phyloP scores from a whole-genome alignment of 2,797 vertebrate species.

The Mormyrops boulengeri region DNA sequence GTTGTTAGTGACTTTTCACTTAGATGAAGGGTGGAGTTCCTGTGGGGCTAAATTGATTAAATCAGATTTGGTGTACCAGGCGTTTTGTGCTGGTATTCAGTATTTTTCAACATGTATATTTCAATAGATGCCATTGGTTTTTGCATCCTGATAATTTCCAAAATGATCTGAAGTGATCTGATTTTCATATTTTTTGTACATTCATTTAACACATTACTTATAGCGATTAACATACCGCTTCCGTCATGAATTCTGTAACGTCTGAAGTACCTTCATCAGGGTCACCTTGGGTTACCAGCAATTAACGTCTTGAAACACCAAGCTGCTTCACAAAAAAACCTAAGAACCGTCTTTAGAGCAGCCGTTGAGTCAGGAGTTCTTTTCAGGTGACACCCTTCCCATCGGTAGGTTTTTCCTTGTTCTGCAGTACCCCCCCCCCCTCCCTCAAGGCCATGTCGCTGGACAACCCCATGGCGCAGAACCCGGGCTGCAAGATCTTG shows the following conservation, averaged over 20 bases:
- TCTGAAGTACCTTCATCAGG: background rate
- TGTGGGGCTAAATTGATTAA: slow-evolving; percentile 8
- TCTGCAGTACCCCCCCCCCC: slow-evolving; percentile 20
- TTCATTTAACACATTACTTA: background rate
- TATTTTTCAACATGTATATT: background rate
- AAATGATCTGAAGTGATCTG: background rate
- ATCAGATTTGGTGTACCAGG: background rate
- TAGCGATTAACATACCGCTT: background rate
- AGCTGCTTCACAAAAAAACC: background rate
- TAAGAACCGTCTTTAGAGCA: background rate
- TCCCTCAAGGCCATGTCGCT: slow-evolving; percentile 41
- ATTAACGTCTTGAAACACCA: background rate
- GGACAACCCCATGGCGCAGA: slow-evolving; percentile 56
- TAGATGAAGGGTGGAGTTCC: background rate
- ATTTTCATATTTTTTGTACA: background rate
- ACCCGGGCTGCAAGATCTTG: slow-evolving; percentile 93
- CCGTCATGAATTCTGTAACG: background rate
- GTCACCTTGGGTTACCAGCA: background rate
- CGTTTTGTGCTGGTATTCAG: background rate
- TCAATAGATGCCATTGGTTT: background rate
- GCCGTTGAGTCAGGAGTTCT: background rate
- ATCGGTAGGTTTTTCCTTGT: background rate
- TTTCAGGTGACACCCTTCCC: background rate
- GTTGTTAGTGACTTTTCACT: background rate
- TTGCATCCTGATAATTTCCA: background rate